phyloP scores from a whole-genome alignment of 1,140 invertebrate species.

The Drosophila pectinifera region DNA sequence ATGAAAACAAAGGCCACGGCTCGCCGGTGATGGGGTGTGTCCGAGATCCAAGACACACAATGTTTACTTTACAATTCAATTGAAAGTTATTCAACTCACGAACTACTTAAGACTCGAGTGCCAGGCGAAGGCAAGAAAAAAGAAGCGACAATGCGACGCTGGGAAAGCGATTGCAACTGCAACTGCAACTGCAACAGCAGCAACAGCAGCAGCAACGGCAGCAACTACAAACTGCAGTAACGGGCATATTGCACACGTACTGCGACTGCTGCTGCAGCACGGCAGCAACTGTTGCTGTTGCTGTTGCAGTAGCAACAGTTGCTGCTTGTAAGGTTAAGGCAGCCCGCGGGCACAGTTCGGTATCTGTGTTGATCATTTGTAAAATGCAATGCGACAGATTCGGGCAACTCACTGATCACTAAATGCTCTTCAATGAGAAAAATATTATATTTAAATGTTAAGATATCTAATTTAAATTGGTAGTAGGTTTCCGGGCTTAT shows the following conservation, averaged over 20 bases:
- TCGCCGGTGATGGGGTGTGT: conserved; percentile 67
- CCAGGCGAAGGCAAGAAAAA: conserved; percentile 42
- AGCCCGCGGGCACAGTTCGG: conserved; percentile 44
- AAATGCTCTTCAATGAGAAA: conserved; percentile 40
- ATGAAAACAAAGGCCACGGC: conserved; percentile 63
- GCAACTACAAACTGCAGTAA: conserved; percentile 41
- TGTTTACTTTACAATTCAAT: conserved; percentile 84
- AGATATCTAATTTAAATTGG: not conserved
- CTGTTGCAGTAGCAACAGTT: conserved; percentile 68
- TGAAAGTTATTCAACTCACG: conserved; percentile 84
- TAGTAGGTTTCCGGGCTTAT: not conserved
- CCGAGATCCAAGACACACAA: conserved; percentile 70
- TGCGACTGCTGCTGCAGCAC: conserved; percentile 10
- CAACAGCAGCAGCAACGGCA: conserved; percentile 20
- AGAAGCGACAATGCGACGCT: conserved; percentile 72
- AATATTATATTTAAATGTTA: no score
- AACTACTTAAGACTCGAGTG: conserved; percentile 79
- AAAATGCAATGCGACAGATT: conserved; percentile 72
- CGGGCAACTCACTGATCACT: conserved; percentile 37
- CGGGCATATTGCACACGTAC: conserved; percentile 72
- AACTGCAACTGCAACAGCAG: conserved; percentile 32
- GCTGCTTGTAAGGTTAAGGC: conserved; percentile 52
- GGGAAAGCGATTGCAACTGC: conserved; percentile 66
- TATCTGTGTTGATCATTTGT: conserved; percentile 83
- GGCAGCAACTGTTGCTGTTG: conserved; percentile 37